Evolutionary conservation across 2,797 vertebrate species (phyloP), one percentile per base, ranked within the genome.

Genomic region (Intellagama lesueurii): DNA sequence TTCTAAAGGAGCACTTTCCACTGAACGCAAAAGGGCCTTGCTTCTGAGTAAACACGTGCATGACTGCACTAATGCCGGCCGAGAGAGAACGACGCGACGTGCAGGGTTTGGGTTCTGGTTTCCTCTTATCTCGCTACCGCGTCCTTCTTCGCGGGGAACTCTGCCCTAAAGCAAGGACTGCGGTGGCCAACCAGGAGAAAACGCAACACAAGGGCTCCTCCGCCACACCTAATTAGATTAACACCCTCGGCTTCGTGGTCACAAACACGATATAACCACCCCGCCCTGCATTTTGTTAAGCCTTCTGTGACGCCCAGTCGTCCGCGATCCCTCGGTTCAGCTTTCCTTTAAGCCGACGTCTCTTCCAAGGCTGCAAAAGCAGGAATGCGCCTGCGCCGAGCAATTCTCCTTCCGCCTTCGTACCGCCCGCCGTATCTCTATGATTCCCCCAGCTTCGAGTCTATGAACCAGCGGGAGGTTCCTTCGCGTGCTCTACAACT

Each of bases 341-440:
- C 28, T 16, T 17, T 30, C 47, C 28, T 49, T 60, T 28, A 75
- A 75, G 12, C 16, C 11, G 83, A 32, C 28, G 16, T 26, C 68
- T 7, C 19, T 47, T 22, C 9, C 1, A 7, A 0, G n/a, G 64
- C 22, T 17, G 44, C 60, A 76, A 60, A 85, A 56, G 0, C 2
- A 40, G 2, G 60, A 49, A 52, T 0, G 9, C 68, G 52, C 14
- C 52, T 44, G 8, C 16, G 17, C 32, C 0, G 1, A 17, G 49
- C 0, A 26, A 3, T 5, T 26, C 11, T n/a, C 28, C 77, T 52
- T n/a, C 5, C 3, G 26, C 40, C 9, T 16, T 11, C 30, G 0
- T 16, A 68, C 28, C 19, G 14, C 40, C 5, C 6, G 2, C 60
- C 17, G 1, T 32, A 77, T 35, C 26, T 47, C 76, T 47, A 56